Conservation (phyloP, 1,140 invertebrate species). For the Eumaeus atala region DNA sequence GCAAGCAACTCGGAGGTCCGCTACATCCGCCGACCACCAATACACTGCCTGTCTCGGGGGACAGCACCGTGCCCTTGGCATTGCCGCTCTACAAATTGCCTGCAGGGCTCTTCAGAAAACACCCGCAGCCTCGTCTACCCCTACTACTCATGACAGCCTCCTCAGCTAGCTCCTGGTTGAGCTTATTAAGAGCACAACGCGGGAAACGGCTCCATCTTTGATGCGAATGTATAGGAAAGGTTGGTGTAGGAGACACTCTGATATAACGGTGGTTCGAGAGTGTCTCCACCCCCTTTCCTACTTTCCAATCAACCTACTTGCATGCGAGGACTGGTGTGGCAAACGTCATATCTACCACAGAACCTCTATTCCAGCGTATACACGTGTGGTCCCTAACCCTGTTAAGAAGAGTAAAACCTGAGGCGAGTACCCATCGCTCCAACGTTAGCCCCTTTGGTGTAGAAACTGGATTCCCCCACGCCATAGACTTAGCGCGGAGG, state of each 20-base stretch:
- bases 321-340: slow-evolving; percentile 15
- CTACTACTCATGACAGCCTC: no score
- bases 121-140: no score
- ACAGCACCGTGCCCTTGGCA: no score
- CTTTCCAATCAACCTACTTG: slow-evolving; percentile 18
- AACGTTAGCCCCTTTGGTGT: slow-evolving; percentile 15
- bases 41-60: no score
- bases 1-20: no score
- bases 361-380: slow-evolving; percentile 22
- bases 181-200: no score
- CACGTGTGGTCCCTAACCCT: slow-evolving; percentile 19
- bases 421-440: slow-evolving; percentile 17
- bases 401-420: slow-evolving; percentile 20
- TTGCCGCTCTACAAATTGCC: no score
- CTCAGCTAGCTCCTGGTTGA: no score
- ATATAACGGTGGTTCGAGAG: slow-evolving; percentile 27
- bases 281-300: slow-evolving; percentile 22
- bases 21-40: no score
- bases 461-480: slow-evolving; percentile 21
- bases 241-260: slow-evolving; percentile 7
- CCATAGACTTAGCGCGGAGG: slow-evolving; percentile 21
- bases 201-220: no score
- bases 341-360: slow-evolving; percentile 27
- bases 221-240: no score
- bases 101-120: no score